Conservation (phyloP, 2,888 invertebrate species). For the Dinocampus coccinellae region DNA sequence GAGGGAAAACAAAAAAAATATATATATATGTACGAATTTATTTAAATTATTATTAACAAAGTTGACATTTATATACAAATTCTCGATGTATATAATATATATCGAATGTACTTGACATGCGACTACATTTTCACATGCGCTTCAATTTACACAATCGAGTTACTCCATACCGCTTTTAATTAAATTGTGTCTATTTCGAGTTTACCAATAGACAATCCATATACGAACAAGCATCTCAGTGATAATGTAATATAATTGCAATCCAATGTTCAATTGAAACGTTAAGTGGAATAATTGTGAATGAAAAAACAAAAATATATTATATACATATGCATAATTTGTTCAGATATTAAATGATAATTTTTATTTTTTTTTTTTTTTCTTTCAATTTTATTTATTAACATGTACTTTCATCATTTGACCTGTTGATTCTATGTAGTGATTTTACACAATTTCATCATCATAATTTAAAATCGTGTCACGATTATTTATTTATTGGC, state of each 20-base stretch:
- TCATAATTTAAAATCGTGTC: background rate
- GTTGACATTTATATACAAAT: background rate
- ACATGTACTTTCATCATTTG: background rate
- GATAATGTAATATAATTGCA: background rate
- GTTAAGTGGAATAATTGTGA: background rate
- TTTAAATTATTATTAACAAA: background rate
- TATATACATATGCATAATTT: no score
- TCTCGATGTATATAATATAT: background rate
- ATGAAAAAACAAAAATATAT: no score
- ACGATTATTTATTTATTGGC: no score
- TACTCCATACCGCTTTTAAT: conserved; percentile 10
- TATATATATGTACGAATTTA: background rate
- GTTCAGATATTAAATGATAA: no score
- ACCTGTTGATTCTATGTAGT: conserved; percentile 20
- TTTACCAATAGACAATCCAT: background rate
- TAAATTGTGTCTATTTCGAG: conserved; percentile 17
- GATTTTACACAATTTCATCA: background rate
- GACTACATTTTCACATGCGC: conserved; percentile 13
- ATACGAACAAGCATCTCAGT: background rate
- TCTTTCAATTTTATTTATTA: background rate
- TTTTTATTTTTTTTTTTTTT: no score
- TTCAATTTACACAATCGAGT: conserved; percentile 23
- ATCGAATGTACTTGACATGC: background rate
- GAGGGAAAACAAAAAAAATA: background rate
- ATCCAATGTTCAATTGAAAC: background rate